Conservation (phyloP, 2,113 vertebrate genomes). For the Neoarius graeffei region DNA sequence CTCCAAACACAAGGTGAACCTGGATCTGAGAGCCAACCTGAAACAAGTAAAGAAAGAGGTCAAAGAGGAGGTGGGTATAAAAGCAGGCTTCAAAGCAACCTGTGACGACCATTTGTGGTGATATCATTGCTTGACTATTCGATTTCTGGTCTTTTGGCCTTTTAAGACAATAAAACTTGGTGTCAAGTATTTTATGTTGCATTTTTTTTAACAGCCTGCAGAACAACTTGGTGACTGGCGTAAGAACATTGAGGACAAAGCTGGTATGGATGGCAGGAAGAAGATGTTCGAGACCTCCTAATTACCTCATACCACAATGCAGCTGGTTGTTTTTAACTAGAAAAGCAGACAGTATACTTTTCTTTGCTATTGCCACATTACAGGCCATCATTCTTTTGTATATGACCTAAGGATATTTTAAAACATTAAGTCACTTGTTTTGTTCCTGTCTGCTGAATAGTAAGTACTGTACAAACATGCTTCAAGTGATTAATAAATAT, state of each 20-base stretch:
- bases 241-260: conserved; percentile 88
- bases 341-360: conserved; percentile 29
- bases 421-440: conserved; percentile 1
- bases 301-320: neutral
- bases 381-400: conserved; percentile 30
- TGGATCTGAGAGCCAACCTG: conserved; percentile 85
- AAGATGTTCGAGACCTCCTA: conserved; percentile 82
- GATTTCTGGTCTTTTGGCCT: neutral
- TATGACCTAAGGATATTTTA: conserved; percentile 30
- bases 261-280: conserved; percentile 76
- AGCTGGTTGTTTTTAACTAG: conserved; percentile 21
- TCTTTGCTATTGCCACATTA: neutral
- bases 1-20: conserved; percentile 84
- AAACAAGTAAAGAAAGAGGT: conserved; percentile 88
- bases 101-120: neutral
- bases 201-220: conserved; percentile 60
- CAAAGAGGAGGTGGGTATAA: conserved; percentile 77
- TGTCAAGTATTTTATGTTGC: neutral
- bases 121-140: neutral
- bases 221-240: conserved; percentile 83
- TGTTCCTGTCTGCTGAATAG: conserved; percentile 25
- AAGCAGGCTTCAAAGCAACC: neutral
- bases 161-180: neutral
- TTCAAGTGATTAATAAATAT: conserved; percentile 40
- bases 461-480: conserved; percentile 31